Conservation (phyloP, 2,888 invertebrate genomes). For the Macrosiphum euphorbiae region DNA sequence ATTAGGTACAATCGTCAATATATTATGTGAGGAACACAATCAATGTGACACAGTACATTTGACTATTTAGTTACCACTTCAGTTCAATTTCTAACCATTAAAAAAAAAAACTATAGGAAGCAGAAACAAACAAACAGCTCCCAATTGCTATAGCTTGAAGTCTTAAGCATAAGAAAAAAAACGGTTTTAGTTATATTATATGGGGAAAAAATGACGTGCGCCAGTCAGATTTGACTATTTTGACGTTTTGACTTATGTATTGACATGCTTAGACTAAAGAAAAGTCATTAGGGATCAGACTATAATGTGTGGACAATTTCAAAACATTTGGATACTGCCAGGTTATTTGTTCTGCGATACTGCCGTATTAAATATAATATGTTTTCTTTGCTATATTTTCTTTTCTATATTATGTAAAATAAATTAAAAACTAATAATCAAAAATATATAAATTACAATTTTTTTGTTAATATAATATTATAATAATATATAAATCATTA, state of each 20-base stretch:
- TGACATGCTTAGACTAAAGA: neutral
- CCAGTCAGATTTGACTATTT: neutral
- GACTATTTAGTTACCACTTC: neutral
- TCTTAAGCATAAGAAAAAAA: neutral
- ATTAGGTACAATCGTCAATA: neutral
- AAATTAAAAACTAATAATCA: too few species aligned
- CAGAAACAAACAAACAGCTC: neutral
- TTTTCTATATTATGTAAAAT: neutral
- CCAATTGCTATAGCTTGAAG: neutral
- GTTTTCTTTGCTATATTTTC: neutral
- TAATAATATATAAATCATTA: neutral
- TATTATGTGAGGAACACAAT: neutral
- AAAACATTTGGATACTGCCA: neutral
- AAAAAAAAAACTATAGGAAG: neutral
- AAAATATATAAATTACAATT: neutral
- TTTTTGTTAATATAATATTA: neutral
- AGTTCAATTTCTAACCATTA: neutral
- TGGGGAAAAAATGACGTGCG: neutral
- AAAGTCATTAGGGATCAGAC: neutral
- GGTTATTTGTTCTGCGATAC: neutral
- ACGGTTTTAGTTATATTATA: neutral
- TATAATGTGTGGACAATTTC: neutral
- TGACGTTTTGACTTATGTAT: slow-evolving; percentile 10
- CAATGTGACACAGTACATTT: neutral
- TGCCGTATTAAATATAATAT: neutral